These are phyloP conservation scores for Drosophila bifasciata DNA, from an alignment of 1,140 invertebrate species.

Conservation along the genomic window DNA sequence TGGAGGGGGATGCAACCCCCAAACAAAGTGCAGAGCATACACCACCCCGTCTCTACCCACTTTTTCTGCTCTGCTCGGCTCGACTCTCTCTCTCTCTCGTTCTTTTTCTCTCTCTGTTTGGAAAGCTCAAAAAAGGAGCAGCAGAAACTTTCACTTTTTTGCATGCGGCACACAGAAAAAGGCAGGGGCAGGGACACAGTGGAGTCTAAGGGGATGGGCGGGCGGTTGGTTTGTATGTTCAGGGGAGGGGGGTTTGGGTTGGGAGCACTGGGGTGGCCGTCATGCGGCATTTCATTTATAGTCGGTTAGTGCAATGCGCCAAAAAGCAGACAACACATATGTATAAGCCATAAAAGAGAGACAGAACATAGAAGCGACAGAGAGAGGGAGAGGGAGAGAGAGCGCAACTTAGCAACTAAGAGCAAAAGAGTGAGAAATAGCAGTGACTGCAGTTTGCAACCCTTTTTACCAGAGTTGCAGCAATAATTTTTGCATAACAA, in stretches of 20 bases:
- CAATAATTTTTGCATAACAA: constrained; percentile 26
- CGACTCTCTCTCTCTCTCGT: not conserved
- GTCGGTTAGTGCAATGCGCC: constrained; percentile 75
- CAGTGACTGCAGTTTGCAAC: constrained; percentile 61
- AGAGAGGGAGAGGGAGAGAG: not conserved
- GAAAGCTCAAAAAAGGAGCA: constrained; percentile 54
- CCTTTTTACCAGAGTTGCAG: constrained; percentile 21
- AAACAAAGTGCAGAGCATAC: constrained; percentile 61
- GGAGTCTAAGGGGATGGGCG: constrained; percentile 3
- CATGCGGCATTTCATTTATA: constrained; percentile 74
- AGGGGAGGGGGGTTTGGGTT: no score
- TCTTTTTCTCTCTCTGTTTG: not conserved
- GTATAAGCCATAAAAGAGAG: constrained; percentile 40
- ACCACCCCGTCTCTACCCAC: constrained; percentile 12
- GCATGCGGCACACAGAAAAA: constrained; percentile 37
- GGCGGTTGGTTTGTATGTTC: not conserved
- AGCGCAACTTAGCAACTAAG: not conserved
- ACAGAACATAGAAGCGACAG: constrained; percentile 11
- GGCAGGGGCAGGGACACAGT: constrained; percentile 9
- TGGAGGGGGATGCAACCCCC: constrained; percentile 32
- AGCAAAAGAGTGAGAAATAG: constrained; percentile 6
- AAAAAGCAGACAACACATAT: constrained; percentile 69
- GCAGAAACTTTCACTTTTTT: constrained; percentile 80
- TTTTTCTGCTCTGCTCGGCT: not conserved
- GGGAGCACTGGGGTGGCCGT: constrained; percentile 35